Evolutionary conservation across 2,797 vertebrate species (phyloP).

Genomic region (Ctenopoma multispine): DNA sequence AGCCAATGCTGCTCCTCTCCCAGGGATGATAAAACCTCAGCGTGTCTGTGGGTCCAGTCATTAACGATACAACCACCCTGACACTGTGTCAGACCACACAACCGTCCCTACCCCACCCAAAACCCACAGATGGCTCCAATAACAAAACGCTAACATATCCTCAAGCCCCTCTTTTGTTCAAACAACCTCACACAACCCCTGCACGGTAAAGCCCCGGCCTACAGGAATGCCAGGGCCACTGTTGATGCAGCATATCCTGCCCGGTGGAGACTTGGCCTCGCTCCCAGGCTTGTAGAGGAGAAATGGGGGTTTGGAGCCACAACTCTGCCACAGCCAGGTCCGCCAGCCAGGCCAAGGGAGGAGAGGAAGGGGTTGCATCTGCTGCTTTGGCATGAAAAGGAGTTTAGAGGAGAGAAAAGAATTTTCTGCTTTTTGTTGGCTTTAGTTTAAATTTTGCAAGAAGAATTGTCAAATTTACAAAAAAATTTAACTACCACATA

Average conservation of each 20-base stretch:
- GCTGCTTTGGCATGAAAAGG: constrained; percentile 39
- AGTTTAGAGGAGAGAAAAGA: constrained; percentile 9
- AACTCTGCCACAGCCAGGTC: constrained; percentile 21
- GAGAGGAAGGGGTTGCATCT: constrained; percentile 48
- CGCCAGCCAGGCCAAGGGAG: constrained; percentile 14
- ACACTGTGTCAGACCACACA: constrained; percentile 22
- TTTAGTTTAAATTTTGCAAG: neutral
- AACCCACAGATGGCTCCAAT: constrained; percentile 15
- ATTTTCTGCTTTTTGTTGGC: constrained; percentile 11
- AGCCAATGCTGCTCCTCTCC: neutral
- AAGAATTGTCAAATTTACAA: neutral
- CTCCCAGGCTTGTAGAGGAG: constrained; percentile 39
- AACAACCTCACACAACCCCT: constrained; percentile 58
- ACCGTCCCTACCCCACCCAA: neutral
- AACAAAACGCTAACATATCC: constrained; percentile 16
- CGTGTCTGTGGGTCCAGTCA: neutral
- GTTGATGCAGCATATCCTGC: constrained; percentile 63
- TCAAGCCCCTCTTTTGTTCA: constrained; percentile 38
- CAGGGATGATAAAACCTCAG: constrained; percentile 23
- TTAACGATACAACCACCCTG: constrained; percentile 17
- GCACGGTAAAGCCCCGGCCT: constrained; percentile 28
- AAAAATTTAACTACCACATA: neutral
- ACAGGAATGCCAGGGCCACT: constrained; percentile 46
- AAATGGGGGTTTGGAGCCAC: neutral
- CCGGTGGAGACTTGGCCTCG: constrained; percentile 41